Conservation (phyloP, 2,113 vertebrate genomes). For the Pterocles gutturalis region DNA sequence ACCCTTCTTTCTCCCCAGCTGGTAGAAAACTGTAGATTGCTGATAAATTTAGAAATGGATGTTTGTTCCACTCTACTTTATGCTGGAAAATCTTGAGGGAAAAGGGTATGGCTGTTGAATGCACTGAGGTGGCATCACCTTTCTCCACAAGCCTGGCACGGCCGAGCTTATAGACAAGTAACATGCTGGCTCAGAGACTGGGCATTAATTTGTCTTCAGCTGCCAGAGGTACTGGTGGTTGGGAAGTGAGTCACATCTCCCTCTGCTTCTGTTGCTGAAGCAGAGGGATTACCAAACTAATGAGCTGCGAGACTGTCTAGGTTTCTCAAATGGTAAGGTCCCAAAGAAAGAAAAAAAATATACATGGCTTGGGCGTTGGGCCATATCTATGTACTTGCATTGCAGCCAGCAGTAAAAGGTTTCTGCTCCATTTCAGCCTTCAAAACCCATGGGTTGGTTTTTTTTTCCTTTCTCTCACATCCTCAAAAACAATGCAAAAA, state of each 20-base stretch:
- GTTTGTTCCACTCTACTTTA: background rate
- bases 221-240: background rate
- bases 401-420: background rate
- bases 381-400: background rate
- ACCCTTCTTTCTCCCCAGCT: background rate
- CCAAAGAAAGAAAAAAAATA: background rate
- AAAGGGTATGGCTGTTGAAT: background rate
- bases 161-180: background rate
- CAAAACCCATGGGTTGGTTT: background rate
- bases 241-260: conserved; percentile 31
- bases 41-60: background rate
- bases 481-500: background rate
- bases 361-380: background rate
- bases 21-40: background rate
- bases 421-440: conserved; percentile 41
- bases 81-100: background rate
- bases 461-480: background rate
- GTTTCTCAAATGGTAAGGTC: conserved; percentile 3
- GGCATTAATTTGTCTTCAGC: background rate
- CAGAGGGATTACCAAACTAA: conserved; percentile 11
- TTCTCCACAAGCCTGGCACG: background rate
- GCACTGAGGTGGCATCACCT: background rate
- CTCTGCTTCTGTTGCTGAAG: background rate
- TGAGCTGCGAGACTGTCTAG: background rate
- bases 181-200: background rate